Evolutionary conservation across 2,113 vertebrate genomes (phyloP).

Genomic region (Noturus placidus): DNA sequence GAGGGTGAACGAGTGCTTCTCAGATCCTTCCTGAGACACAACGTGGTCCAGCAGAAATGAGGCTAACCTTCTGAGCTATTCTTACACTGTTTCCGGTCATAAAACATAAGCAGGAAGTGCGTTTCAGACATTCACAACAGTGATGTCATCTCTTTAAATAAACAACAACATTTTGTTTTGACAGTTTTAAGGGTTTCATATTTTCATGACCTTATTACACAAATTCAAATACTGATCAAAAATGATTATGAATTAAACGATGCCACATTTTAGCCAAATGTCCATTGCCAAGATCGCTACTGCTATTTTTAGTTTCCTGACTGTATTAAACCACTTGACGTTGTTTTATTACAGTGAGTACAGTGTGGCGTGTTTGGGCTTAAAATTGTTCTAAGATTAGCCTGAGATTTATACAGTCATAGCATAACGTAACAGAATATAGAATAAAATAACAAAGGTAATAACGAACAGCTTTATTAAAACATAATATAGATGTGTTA

Average conservation of each 20-base stretch:
- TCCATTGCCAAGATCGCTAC: background rate
- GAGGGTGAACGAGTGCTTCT: background rate
- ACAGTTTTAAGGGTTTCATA: background rate
- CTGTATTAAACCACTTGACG: background rate
- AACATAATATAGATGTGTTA: background rate
- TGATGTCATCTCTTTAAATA: background rate
- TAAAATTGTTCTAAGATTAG: background rate
- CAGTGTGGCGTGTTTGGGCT: background rate
- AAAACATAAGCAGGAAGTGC: background rate
- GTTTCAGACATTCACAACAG: slow-evolving; percentile 7
- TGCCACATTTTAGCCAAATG: background rate
- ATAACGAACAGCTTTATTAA: background rate
- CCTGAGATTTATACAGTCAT: background rate
- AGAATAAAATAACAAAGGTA: background rate
- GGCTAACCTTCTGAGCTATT: background rate
- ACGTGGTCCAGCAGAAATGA: background rate
- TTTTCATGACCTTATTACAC: background rate
- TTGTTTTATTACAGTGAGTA: background rate
- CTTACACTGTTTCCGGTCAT: slow-evolving; percentile 14
- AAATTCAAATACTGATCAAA: background rate
- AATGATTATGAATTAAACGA: background rate
- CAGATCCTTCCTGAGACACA: slow-evolving; percentile 6
- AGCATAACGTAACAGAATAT: background rate
- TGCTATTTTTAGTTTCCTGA: background rate
- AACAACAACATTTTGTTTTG: background rate